phyloP scores from a whole-genome alignment of 2,797 vertebrate species.

The Hemibagrus guttatus region DNA sequence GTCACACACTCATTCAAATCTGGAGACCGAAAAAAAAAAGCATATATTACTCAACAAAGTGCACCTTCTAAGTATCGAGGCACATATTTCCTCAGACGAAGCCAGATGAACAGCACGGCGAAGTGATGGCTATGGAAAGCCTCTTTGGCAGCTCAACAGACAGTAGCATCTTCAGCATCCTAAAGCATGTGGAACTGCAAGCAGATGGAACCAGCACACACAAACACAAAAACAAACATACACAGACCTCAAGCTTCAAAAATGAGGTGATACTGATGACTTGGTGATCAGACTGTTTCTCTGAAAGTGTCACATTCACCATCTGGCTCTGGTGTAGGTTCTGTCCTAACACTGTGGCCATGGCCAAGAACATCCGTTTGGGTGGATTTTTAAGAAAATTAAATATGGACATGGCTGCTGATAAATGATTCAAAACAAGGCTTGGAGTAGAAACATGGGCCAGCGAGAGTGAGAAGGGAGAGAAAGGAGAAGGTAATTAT shows the following conservation, averaged over 20 bases:
- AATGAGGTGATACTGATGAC: background rate
- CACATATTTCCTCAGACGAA: background rate
- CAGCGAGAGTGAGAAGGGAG: constrained; percentile 26
- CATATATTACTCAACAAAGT: constrained; percentile 11
- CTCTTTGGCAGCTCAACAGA: constrained; percentile 9
- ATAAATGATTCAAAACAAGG: constrained; percentile 45
- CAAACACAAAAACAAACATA: constrained; percentile 7
- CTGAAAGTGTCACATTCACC: constrained; percentile 29
- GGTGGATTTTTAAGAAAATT: constrained; percentile 42
- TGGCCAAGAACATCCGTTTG: constrained; percentile 38
- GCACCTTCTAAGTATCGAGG: constrained; percentile 10
- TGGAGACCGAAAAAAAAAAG: constrained; percentile 57
- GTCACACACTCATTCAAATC: constrained; percentile 90
- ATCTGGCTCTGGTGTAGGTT: constrained; percentile 36
- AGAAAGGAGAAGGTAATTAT: constrained; percentile 31
- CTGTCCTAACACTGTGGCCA: background rate
- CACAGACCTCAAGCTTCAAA: background rate
- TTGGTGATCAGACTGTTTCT: background rate
- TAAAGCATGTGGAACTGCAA: constrained; percentile 4
- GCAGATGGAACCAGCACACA: constrained; percentile 32
- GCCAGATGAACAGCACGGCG: background rate
- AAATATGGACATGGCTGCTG: constrained; percentile 42
- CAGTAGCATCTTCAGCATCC: background rate
- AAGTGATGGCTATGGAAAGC: background rate
- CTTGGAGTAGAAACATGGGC: background rate